A percentile compares a stretch with the other conserved stretches of the same genome.
Evolutionary conservation across 2,888 invertebrate species (phyloP).

Genomic region (Agelastica alni): DNA sequence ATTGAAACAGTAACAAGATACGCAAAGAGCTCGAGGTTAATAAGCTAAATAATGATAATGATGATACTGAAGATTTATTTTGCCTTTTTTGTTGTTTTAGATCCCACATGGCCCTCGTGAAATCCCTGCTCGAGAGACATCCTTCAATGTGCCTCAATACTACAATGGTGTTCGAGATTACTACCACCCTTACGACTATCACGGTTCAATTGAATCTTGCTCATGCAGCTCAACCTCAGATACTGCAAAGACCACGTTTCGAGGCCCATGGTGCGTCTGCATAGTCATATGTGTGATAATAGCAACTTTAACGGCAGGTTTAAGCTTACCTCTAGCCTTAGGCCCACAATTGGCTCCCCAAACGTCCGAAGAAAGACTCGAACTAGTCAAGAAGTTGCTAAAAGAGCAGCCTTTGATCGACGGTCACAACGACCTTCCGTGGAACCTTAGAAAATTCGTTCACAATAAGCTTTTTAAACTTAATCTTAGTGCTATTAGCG

Average conservation of each 20-base stretch:
- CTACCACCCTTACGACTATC: conserved; percentile 43
- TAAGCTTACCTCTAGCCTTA: conserved; percentile 62
- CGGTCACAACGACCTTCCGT: conserved; percentile 86
- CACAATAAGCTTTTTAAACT: conserved; percentile 76
- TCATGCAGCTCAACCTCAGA: conserved; percentile 60
- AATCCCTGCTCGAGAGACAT: conserved; percentile 49
- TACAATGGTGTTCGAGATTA: conserved; percentile 44
- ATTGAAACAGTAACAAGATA: too few species aligned
- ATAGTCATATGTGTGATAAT: conserved; percentile 64
- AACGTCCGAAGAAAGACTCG: conserved; percentile 63
- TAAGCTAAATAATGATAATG: too few species aligned
- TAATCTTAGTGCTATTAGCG: conserved; percentile 68
- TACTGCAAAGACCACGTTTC: conserved; percentile 59
- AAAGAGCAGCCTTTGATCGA: conserved; percentile 74
- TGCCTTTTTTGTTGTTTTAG: conserved; percentile 40
- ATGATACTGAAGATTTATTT: too few species aligned
- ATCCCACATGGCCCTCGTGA: conserved; percentile 52
- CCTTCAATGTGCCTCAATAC: conserved; percentile 49
- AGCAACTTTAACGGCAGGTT: conserved; percentile 63
- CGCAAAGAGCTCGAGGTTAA: too few species aligned
- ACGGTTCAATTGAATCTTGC: conserved; percentile 48
- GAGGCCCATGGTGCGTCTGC: conserved; percentile 61
- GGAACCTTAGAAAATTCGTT: conserved; percentile 87
- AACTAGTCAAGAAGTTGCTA: conserved; percentile 65
- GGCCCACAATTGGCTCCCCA: conserved; percentile 45